These are phyloP conservation scores for Eurytoma adleriae DNA, from an alignment of 2,888 invertebrate genomes.

Conservation along the genomic window DNA sequence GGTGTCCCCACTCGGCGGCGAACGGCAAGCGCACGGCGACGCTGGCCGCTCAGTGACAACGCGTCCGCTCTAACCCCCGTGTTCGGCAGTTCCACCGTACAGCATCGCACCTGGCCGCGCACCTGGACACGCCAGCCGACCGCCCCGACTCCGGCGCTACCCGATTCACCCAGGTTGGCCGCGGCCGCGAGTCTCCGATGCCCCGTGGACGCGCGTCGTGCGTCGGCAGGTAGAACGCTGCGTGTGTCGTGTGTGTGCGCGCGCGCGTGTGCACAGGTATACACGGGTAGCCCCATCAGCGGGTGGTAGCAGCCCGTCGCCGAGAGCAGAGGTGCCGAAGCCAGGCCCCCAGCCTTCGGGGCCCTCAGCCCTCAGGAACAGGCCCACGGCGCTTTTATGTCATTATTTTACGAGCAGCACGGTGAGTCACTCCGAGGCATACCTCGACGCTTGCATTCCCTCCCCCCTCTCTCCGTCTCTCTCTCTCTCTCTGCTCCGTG, in stretches of 20 bases:
- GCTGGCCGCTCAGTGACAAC: slow-evolving; percentile 26
- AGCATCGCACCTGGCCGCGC: background rate
- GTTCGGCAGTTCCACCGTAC: background rate
- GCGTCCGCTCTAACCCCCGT: slow-evolving; percentile 28
- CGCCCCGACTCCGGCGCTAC: too few relatives aligned
- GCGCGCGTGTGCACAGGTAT: too few relatives aligned
- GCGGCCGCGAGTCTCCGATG: background rate
- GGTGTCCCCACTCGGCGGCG: background rate
- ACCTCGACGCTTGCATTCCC: slow-evolving; percentile 18
- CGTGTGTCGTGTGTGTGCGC: too few relatives aligned
- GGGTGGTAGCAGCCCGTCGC: too few relatives aligned
- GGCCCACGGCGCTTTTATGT: slow-evolving; percentile 60
- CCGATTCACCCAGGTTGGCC: too few relatives aligned
- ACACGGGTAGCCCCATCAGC: too few relatives aligned
- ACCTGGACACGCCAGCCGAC: too few relatives aligned
- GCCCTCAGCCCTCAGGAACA: background rate
- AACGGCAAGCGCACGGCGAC: slow-evolving; percentile 27
- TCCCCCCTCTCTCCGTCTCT: too few relatives aligned
- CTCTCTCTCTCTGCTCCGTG: too few relatives aligned
- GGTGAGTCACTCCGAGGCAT: slow-evolving; percentile 62
- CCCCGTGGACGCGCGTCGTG: background rate
- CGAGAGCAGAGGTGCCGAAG: background rate
- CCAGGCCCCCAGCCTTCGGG: background rate
- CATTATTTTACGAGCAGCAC: slow-evolving; percentile 64
- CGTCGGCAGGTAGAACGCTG: background rate